These are phyloP conservation scores for Columba guinea DNA, from an alignment of 2,797 vertebrate species.

Conservation along the genomic window DNA sequence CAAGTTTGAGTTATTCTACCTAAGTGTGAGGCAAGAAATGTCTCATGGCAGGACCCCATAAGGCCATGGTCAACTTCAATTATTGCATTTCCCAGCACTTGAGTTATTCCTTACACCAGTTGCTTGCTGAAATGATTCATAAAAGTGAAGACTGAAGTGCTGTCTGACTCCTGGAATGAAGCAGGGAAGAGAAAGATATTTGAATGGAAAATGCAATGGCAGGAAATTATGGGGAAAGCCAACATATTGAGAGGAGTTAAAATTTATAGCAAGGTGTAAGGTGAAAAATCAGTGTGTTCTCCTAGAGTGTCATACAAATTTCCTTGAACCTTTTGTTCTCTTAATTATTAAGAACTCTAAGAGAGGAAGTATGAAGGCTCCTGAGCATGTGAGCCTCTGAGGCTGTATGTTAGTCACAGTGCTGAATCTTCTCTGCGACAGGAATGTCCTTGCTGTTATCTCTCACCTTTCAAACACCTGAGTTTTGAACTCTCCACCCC, in stretches of 20 bases:
- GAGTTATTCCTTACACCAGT: neutral
- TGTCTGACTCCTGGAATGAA: neutral
- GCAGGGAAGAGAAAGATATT: neutral
- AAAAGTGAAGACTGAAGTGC: neutral
- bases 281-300: neutral
- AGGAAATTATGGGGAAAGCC: neutral
- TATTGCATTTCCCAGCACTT: neutral
- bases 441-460: neutral
- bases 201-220: neutral
- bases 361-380: neutral
- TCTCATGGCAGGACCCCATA: neutral
- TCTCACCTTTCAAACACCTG: neutral
- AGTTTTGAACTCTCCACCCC: neutral
- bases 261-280: neutral
- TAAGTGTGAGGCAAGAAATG: neutral
- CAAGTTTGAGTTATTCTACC: neutral
- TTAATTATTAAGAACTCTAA: neutral
- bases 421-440: neutral
- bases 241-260: neutral
- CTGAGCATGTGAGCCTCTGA: neutral
- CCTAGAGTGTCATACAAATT: fast-evolving
- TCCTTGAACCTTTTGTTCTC: neutral
- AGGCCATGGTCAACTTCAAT: neutral
- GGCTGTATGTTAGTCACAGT: neutral
- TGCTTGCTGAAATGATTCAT: neutral